Percentiles rank a stretch among this genome's conserved stretches.
Evolutionary conservation across 2,797 vertebrate species (phyloP).

Genomic region (Dipus sagitta): DNA sequence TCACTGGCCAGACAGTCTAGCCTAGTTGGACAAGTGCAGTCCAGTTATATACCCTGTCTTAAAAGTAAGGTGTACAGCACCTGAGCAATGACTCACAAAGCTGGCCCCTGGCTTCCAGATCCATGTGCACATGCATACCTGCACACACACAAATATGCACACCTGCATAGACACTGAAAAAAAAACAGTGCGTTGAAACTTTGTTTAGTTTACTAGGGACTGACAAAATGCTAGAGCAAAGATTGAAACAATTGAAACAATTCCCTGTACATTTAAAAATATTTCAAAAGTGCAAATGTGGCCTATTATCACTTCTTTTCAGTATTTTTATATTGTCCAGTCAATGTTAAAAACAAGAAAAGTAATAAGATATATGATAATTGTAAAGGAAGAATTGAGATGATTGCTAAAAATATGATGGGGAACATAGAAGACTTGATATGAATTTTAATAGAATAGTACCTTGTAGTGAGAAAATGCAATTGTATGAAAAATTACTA

Average conservation of each 20-base stretch:
- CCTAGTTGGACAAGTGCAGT: too few species aligned
- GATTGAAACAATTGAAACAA: background rate
- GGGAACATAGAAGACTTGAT: background rate
- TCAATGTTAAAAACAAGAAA: slow-evolving; percentile 35
- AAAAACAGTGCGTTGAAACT: background rate
- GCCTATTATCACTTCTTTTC: background rate
- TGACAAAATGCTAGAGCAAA: background rate
- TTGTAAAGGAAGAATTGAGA: background rate
- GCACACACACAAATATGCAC: too few species aligned
- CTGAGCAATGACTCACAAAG: too few species aligned
- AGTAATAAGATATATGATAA: slow-evolving; percentile 36
- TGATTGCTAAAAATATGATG: background rate
- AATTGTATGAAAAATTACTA: slow-evolving; percentile 15
- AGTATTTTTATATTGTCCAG: background rate
- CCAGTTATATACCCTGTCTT: too few species aligned
- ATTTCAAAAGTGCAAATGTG: background rate
- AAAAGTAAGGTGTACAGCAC: too few species aligned
- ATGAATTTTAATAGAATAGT: background rate
- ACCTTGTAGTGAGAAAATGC: background rate
- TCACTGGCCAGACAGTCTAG: too few species aligned
- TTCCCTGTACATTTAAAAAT: background rate
- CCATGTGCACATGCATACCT: too few species aligned
- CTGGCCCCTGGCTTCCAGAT: too few species aligned
- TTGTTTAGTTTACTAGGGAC: background rate
- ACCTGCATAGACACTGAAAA: too few species aligned